Conservation (phyloP, 2,113 vertebrate species). For the Hipposideros armiger region DNA sequence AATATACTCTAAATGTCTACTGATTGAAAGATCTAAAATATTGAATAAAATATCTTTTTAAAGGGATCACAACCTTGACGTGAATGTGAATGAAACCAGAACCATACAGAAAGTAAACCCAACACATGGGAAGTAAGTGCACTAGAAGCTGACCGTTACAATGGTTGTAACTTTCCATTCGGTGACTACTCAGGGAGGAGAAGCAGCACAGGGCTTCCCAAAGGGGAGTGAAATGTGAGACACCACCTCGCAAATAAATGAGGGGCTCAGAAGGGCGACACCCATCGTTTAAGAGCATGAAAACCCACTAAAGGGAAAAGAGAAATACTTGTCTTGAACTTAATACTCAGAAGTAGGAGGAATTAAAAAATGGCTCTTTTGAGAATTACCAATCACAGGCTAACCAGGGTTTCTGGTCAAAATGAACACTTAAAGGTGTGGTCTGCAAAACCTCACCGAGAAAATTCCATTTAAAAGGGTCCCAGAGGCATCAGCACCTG, state of each 20-base stretch:
- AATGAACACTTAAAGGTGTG: slow-evolving; percentile 31
- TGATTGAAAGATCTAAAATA: background rate
- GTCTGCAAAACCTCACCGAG: slow-evolving; percentile 53
- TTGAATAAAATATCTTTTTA: background rate
- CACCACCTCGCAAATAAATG: background rate
- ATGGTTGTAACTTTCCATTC: background rate
- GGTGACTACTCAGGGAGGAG: background rate
- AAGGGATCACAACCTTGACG: background rate
- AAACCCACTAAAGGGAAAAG: background rate
- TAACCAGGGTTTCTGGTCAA: slow-evolving; percentile 44
- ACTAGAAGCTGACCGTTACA: background rate
- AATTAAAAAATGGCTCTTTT: background rate
- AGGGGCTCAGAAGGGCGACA: background rate
- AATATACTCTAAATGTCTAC: background rate
- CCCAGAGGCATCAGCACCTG: background rate
- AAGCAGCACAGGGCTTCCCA: background rate
- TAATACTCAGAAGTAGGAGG: background rate
- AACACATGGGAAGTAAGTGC: background rate
- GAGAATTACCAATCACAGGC: slow-evolving; percentile 6
- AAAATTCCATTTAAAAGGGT: background rate
- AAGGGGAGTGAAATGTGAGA: background rate
- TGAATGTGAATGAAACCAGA: background rate
- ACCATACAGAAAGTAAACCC: background rate
- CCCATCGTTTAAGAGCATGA: background rate
- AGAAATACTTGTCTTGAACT: background rate